Base-by-base conservation (phyloP, 2,113 vertebrate species). In the Poeciliopsis turrubarensis region DNA sequence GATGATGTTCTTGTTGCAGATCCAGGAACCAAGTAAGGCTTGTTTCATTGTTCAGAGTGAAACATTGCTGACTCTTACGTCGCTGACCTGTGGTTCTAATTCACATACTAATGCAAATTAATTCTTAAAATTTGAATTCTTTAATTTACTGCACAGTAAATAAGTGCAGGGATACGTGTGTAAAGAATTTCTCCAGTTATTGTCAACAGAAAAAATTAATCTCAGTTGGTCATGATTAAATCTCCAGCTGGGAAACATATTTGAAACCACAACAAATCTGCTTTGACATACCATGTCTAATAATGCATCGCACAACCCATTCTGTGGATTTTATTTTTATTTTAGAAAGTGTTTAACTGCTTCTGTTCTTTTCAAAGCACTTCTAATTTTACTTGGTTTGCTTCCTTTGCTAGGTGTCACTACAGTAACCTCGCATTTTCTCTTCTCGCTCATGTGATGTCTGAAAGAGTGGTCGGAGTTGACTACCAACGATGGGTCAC, bases 371-470 rank as follows among this genome's bases (percentile, higher is more conserved):
- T 44, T 12, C 17, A 15, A 31, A 29, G 47, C 27, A 14, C 32
- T 66, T 14, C 27, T 29, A 2, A 8, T 19, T 70, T 25, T 69
- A 2, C 25, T 30, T 57, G 11, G 8, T 47, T 39, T 54, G 4
- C 3, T 68, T 62, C 60, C 30, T 39, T 78, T 37, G 3, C 82
- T 57, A 99, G 97, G 68, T 98, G 98, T 86, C 97, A 98, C 81
- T 99, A 98, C 89, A 98, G 97, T 86, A 98, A 97, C 37, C 80
- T 98, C 61, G 97, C 97, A 72, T 98, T 98, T 91, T 97, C 97
- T 0, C 91, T 98, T 68, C 84, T 98, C 86, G 97, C 97, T 12
- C 96, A 98, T 0, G 93, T 98, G 19, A 91, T 99, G 87, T 95
- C 96, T 0, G 93, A 96, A 19, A 94, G 95, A 6, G 94, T 95